Conservation (phyloP, 2,888 invertebrate species). For the Tenthredo livida region DNA sequence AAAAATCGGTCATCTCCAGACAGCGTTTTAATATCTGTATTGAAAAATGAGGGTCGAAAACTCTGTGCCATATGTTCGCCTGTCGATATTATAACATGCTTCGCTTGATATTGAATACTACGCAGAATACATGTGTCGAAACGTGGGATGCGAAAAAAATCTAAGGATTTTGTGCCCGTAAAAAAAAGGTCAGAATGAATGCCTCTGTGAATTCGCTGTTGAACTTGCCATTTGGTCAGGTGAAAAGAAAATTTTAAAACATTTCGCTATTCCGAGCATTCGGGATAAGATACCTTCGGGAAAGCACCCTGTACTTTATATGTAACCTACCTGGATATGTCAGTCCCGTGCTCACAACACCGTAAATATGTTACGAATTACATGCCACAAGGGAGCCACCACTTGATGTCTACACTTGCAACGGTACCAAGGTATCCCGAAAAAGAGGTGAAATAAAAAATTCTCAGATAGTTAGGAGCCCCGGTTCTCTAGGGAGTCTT, state of each 20-base stretch:
- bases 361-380: conserved; percentile 44
- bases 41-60: conserved; percentile 10
- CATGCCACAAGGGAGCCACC: conserved; percentile 5
- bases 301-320: not conserved
- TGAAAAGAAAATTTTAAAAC: not conserved
- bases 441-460: conserved; percentile 15
- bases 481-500: conserved; percentile 17
- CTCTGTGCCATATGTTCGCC: not conserved
- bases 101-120: not conserved
- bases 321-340: not conserved
- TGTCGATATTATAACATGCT: conserved; percentile 28
- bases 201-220: not conserved
- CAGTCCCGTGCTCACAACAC: conserved; percentile 14
- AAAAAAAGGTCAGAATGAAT: not conserved
- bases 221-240: not conserved
- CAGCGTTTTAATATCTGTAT: not conserved
- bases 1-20: not conserved
- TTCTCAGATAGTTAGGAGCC: conserved; percentile 3
- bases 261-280: not conserved
- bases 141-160: not conserved
- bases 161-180: not conserved
- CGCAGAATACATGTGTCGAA: not conserved
- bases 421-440: conserved; percentile 24
- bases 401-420: conserved; percentile 29
- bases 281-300: not conserved